Percentiles rank a stretch among this genome's conserved stretches.
phyloP scores from a whole-genome alignment of 2,888 invertebrate species.

The Theretra japonica region DNA sequence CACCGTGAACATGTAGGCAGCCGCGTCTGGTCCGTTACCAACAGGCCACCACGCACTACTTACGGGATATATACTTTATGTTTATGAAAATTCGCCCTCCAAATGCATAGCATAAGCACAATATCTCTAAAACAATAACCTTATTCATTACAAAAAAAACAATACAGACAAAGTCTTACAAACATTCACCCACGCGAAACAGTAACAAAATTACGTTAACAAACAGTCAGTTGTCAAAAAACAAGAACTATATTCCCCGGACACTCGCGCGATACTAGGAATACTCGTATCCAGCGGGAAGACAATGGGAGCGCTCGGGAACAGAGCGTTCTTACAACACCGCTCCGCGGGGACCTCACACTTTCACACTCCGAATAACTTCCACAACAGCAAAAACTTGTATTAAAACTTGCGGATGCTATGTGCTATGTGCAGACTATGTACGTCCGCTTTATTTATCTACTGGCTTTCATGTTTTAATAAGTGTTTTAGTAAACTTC shows the following conservation, averaged over 20 bases:
- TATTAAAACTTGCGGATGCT: constrained; percentile 15
- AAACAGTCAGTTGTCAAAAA: constrained; percentile 13
- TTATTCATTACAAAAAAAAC: too few species aligned
- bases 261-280: constrained; percentile 3
- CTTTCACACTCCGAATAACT: constrained; percentile 18
- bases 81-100: too few species aligned
- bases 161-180: too few species aligned
- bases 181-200: not conserved
- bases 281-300: constrained; percentile 20
- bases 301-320: constrained; percentile 7
- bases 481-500: too few species aligned
- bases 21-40: too few species aligned
- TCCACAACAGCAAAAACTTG: constrained; percentile 17
- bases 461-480: not conserved
- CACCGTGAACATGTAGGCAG: too few species aligned
- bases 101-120: too few species aligned
- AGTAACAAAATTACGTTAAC: not conserved
- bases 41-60: too few species aligned
- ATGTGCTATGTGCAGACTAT: not conserved
- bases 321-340: constrained; percentile 1
- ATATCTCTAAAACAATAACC: too few species aligned
- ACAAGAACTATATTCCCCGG: not conserved
- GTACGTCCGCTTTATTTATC: constrained; percentile 1
- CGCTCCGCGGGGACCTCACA: not conserved
- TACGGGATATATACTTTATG: too few species aligned